Evolutionary conservation across 2,113 vertebrate species (phyloP).

Genomic region (Toxotes chatareus): DNA sequence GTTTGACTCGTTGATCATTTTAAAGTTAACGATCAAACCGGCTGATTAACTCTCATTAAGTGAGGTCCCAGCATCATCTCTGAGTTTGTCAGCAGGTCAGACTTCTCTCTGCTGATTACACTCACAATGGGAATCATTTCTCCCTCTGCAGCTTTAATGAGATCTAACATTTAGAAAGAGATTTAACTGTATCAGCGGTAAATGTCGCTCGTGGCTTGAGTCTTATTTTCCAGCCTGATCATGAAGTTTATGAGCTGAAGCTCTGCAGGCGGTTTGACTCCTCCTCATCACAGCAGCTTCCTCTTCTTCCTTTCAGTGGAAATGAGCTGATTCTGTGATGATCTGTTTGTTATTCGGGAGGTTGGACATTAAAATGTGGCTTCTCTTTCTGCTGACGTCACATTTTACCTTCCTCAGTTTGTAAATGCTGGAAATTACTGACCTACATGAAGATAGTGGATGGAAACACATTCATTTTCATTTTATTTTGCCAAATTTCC

Average conservation of each 20-base stretch:
- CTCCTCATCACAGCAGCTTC: not conserved
- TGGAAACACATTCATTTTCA: too few species aligned
- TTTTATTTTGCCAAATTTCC: too few species aligned
- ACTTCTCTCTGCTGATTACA: not conserved
- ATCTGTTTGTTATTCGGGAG: not conserved
- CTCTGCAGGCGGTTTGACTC: not conserved
- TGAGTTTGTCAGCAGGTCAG: not conserved
- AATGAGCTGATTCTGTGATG: not conserved
- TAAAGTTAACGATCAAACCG: not conserved
- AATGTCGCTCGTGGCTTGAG: not conserved
- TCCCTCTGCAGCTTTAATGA: conserved; percentile 15
- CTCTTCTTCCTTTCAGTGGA: not conserved
- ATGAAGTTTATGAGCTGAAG: not conserved
- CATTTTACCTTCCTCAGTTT: too few species aligned
- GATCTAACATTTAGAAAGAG: not conserved
- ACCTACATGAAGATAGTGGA: too few species aligned
- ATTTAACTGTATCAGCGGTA: conserved; percentile 2
- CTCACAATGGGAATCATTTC: not conserved
- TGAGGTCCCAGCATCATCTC: not conserved
- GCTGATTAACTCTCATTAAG: conserved; percentile 23
- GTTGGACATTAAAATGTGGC: too few species aligned
- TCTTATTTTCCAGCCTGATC: conserved; percentile 7
- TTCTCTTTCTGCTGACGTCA: too few species aligned
- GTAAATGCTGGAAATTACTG: too few species aligned
- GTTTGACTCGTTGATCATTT: not conserved